Base-by-base conservation (phyloP, 2,113 vertebrate genomes). In the Percina caprodes region DNA sequence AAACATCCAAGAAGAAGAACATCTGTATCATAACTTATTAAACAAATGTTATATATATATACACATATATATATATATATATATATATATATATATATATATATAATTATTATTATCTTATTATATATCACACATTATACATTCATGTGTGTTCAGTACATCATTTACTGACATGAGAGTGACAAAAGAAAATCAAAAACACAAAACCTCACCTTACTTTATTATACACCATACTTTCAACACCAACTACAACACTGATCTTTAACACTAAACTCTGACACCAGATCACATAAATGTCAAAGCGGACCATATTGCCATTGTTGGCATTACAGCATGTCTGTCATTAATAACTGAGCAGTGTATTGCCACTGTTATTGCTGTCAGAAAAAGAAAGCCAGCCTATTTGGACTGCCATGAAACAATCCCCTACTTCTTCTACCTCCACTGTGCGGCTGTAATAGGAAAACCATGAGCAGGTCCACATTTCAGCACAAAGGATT, bases 381-480 rank as follows among this genome's bases (percentile, higher is more conserved):
- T 74, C 45, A 46, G 48, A 39, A 24, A 24, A 49, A 49, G 42
- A 79, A 39, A 48, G 75, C 13, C 55, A 52, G 70, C 35, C 49
- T 68, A 23, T 78, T 33, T 48, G 54, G 59, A 24, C 59, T 67
- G 75, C 67, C 69, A 2, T 23, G 5, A 70, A 77, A 68, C 65
- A 26, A 49, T 35, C 60, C n/a, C 13, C 19, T 49, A 35, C 16
- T 48, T 13, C 70, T 68, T 69, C 1, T 67, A 19, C 18, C 23
- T 68, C 65, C 72, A 68, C 56, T 72, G 77, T 75, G 80, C 35
- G 26, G 49, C 56, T 65, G 30, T 65, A 60, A 61, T 48, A 63
- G 79, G 69, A 33, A 52, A 77, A 56, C 63, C 55, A 66, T 68
- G 80, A 79, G 16, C 60, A 21, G 66, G 56, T 65, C 35, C 66